These are phyloP conservation scores for Parochlus steinenii DNA, from an alignment of 2,888 invertebrate genomes.

Conservation along the genomic window DNA sequence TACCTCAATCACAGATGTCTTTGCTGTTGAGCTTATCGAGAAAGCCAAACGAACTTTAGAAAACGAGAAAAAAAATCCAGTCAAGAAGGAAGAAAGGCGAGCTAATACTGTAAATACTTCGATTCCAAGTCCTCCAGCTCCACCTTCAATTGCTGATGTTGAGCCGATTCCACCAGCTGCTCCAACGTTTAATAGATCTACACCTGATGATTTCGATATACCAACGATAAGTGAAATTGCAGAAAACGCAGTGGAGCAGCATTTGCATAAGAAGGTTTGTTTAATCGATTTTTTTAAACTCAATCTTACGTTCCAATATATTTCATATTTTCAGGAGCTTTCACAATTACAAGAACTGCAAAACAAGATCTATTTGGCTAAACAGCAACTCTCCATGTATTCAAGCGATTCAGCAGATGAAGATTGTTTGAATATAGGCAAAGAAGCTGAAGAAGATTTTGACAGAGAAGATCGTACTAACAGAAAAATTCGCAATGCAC, in stretches of 20 bases:
- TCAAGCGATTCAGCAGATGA: slow-evolving; percentile 42
- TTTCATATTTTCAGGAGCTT: too few species aligned
- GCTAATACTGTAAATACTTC: slow-evolving; percentile 27
- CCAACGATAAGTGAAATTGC: slow-evolving; percentile 32
- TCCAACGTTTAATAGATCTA: neutral
- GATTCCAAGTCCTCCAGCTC: slow-evolving; percentile 34
- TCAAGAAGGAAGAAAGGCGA: slow-evolving; percentile 22
- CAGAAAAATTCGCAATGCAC: too few species aligned
- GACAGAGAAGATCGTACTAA: slow-evolving; percentile 10
- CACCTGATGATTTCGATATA: slow-evolving; percentile 29
- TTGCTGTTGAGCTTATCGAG: slow-evolving; percentile 42
- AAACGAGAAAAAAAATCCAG: slow-evolving; percentile 23
- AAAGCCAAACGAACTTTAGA: slow-evolving; percentile 27
- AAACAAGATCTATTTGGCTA: slow-evolving; percentile 41
- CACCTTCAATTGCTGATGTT: slow-evolving; percentile 18
- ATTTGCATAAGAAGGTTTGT: slow-evolving; percentile 8
- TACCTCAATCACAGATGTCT: slow-evolving; percentile 43
- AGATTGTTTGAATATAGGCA: slow-evolving; percentile 45
- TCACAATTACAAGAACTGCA: slow-evolving; percentile 39
- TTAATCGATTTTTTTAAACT: too few species aligned
- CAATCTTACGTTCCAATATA: too few species aligned
- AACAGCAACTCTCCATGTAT: slow-evolving; percentile 33
- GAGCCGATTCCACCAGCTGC: neutral
- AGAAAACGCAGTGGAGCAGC: slow-evolving; percentile 11
- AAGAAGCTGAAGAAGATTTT: slow-evolving; percentile 33